Base-by-base conservation (phyloP, 1,140 invertebrate genomes). In the Drusus annulatus region DNA sequence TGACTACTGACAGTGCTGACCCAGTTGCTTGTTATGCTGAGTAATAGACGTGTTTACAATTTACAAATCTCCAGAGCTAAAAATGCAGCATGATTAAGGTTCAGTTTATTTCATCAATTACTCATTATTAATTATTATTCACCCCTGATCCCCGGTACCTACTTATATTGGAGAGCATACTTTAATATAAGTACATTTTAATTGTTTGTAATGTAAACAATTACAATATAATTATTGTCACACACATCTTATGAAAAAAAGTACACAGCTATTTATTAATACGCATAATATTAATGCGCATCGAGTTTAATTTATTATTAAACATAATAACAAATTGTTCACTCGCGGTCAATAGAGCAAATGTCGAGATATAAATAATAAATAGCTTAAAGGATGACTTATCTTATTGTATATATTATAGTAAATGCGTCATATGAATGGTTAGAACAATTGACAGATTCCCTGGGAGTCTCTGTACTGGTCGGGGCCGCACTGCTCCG, bases 401-500 rank as follows among this genome's bases (percentile, higher is more conserved):
- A 71, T 51, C 68, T 23, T 51, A 51, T 51, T 31, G 2, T 25
- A 19, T 6, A 19, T 62, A 36, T 1, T 7, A 36, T 31, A 65
- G 28, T 2, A 71, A 71, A 23, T 71, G 68, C 19, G 36, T 71
- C 68, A 50, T 19, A n/a, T 16, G 6, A 23, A 76, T 36, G 73
- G 23, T 3, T 15, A 58, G 25, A 51, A 16, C 13, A 86, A 85
- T 84, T 85, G 87, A 79, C 91, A 91, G 36, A 89, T 85, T 16
- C 91, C 91, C 65, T 90, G 90, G 51, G 90, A 88, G 82, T 93
- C 92, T 28, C 92, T 87, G 63, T 87, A 87, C 25, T 90, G 86
- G 54, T 90, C 92, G 0, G 92, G 92, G 15, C 91, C 92, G 84
- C 93, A 93, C 82, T 93, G 91, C 50, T 93, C 92, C 62, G 87